phyloP scores from a whole-genome alignment of 2,797 vertebrate species.

The Trematomus bernacchii region DNA sequence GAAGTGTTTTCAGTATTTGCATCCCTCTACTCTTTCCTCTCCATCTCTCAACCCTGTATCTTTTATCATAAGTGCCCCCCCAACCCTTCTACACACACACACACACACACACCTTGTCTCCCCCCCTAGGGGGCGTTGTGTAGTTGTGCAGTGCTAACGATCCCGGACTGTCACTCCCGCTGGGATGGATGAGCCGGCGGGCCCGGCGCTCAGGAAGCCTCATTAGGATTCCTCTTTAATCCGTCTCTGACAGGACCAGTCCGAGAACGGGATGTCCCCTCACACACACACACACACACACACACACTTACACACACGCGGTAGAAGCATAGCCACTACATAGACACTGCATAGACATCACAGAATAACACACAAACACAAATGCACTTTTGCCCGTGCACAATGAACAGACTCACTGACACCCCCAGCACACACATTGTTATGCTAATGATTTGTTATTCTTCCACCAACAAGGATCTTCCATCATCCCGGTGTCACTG shows the following conservation, averaged over 20 bases:
- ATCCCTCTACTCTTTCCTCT: conserved; percentile 28
- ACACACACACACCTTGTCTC: conserved; percentile 30
- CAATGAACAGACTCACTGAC: conserved; percentile 56
- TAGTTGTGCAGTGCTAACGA: conserved; percentile 94
- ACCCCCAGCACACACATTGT: conserved; percentile 51
- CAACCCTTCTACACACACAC: not conserved
- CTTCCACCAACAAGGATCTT: conserved; percentile 88
- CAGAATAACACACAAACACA: conserved; percentile 45
- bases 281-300: conserved; percentile 35
- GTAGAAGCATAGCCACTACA: conserved; percentile 27
- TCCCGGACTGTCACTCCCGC: conserved; percentile 89
- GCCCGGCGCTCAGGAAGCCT: conserved; percentile 89
- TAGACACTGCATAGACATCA: conserved; percentile 19
- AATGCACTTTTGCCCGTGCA: conserved; percentile 72
- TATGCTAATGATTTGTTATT: conserved; percentile 92
- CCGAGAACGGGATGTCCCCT: conserved; percentile 85
- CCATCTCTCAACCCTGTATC: conserved; percentile 32
- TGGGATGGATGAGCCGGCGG: conserved; percentile 90
- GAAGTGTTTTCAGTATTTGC: conserved; percentile 8
- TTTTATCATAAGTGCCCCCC: conserved; percentile 44
- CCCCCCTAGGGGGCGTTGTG: conserved; percentile 94
- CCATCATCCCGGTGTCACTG: conserved; percentile 89
- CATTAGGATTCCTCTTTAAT: conserved; percentile 98
- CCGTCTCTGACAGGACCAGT: conserved; percentile 92
- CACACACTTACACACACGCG: not conserved